Evolutionary conservation across 2,797 vertebrate species (phyloP).

Genomic region (Melanotaenia parkinsoni): DNA sequence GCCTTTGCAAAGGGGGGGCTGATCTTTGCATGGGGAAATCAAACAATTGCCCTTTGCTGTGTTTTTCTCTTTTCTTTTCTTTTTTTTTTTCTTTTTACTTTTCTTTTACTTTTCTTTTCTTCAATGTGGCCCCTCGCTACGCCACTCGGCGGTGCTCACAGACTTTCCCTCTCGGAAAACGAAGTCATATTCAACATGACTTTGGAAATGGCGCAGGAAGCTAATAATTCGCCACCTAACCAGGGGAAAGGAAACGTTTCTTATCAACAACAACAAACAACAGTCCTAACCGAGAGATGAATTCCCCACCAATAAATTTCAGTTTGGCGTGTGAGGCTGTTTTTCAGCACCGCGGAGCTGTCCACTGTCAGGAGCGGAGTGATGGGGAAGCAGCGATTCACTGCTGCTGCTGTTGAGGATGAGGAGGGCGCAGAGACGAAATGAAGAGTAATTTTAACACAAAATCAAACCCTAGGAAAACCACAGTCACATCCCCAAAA

Average conservation of each 20-base stretch:
- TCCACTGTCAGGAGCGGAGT: conserved; percentile 40
- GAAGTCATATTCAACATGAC: conserved; percentile 51
- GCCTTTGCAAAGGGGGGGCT: neutral
- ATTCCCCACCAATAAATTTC: conserved; percentile 15
- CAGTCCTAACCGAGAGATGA: conserved; percentile 1
- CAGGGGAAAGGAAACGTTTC: conserved; percentile 8
- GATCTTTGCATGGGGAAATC: neutral
- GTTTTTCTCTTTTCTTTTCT: neutral
- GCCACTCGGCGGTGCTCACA: conserved; percentile 86
- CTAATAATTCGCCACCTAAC: conserved; percentile 27
- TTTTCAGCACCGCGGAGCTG: conserved; percentile 77
- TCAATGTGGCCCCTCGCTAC: conserved; percentile 74
- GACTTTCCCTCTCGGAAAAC: conserved; percentile 71
- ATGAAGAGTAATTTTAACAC: conserved; percentile 25
- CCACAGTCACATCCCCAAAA: neutral
- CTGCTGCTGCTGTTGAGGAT: conserved; percentile 20
- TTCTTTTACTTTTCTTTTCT: neutral
- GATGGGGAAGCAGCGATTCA: conserved; percentile 1
- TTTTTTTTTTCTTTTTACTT: neutral
- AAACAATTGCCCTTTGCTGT: neutral
- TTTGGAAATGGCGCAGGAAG: conserved; percentile 34
- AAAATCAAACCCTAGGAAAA: conserved; percentile 19
- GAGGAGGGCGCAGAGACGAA: conserved; percentile 7
- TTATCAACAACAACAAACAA: conserved; percentile 14
- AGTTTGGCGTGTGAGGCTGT: conserved; percentile 2